Evolutionary conservation across 2,797 vertebrate genomes (phyloP).

Genomic region (Brachymystax lenok): DNA sequence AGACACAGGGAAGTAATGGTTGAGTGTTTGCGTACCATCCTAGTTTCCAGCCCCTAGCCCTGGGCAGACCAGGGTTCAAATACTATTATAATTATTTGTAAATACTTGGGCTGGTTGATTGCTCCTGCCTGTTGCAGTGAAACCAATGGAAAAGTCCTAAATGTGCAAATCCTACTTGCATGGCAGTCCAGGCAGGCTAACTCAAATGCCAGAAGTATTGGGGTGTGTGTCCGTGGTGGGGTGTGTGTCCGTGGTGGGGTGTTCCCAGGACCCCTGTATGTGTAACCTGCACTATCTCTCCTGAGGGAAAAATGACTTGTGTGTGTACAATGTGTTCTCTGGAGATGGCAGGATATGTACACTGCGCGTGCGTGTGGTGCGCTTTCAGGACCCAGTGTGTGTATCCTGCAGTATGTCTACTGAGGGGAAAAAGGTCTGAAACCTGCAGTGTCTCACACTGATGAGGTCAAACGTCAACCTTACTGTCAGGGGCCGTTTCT

Average conservation of each 20-base stretch:
- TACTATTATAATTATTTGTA: background rate
- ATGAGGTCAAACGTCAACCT: conserved; percentile 27
- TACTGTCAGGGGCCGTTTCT: conserved; percentile 43
- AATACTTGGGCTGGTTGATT: background rate
- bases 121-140: background rate
- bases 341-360: background rate
- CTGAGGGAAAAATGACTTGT: background rate
- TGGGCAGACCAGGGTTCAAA: background rate
- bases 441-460: conserved; percentile 17
- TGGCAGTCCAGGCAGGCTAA: too few species aligned
- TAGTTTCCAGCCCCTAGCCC: background rate
- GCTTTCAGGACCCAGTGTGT: background rate
- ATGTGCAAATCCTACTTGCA: background rate
- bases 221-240: background rate
- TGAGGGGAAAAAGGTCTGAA: background rate
- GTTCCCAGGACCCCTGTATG: background rate
- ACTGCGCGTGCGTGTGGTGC: too few species aligned
- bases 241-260: background rate
- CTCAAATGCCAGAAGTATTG: background rate
- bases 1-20: background rate
- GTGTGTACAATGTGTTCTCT: background rate
- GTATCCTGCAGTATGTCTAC: background rate
- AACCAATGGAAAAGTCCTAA: background rate
- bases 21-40: background rate
- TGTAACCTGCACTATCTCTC: background rate